These are phyloP conservation scores for Spisula subtruncata DNA, from an alignment of 2,888 invertebrate species.

Conservation along the genomic window DNA sequence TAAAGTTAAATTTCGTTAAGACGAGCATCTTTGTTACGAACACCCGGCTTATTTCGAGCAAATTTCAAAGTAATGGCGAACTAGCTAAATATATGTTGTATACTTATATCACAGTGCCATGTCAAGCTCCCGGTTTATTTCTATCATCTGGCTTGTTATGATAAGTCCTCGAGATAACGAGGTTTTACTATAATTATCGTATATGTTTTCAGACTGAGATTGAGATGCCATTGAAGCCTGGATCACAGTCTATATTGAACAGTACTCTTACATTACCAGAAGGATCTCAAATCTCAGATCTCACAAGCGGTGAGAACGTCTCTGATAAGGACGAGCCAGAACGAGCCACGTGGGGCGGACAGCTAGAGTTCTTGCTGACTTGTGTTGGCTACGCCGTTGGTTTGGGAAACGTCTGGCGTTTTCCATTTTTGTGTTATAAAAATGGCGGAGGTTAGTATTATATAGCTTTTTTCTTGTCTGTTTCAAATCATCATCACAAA, in stretches of 20 bases:
- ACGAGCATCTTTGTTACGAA: too few relatives aligned
- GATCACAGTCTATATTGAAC: slow-evolving; percentile 55
- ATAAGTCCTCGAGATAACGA: too few relatives aligned
- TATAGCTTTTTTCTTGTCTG: too few relatives aligned
- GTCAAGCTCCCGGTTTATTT: too few relatives aligned
- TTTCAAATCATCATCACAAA: too few relatives aligned
- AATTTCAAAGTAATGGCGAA: too few relatives aligned
- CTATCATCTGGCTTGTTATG: too few relatives aligned
- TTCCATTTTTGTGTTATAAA: slow-evolving; percentile 70
- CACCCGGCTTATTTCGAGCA: too few relatives aligned
- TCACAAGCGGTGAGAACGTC: slow-evolving; percentile 27
- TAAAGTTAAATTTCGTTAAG: background rate
- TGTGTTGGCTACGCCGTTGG: slow-evolving; percentile 70
- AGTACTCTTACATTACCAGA: slow-evolving; percentile 42
- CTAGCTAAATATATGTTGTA: too few relatives aligned
- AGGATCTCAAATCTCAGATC: slow-evolving; percentile 31
- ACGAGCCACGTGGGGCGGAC: slow-evolving; percentile 70
- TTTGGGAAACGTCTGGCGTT: slow-evolving; percentile 69
- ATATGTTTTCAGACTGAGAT: slow-evolving; percentile 68
- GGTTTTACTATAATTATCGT: too few relatives aligned
- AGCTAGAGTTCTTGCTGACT: slow-evolving; percentile 69
- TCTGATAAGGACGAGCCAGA: slow-evolving; percentile 55
- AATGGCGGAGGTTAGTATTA: slow-evolving; percentile 67
- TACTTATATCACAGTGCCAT: too few relatives aligned
- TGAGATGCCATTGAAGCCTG: slow-evolving; percentile 62